phyloP scores from a whole-genome alignment of 1,140 invertebrate species.

The Onthophagus taurus region DNA sequence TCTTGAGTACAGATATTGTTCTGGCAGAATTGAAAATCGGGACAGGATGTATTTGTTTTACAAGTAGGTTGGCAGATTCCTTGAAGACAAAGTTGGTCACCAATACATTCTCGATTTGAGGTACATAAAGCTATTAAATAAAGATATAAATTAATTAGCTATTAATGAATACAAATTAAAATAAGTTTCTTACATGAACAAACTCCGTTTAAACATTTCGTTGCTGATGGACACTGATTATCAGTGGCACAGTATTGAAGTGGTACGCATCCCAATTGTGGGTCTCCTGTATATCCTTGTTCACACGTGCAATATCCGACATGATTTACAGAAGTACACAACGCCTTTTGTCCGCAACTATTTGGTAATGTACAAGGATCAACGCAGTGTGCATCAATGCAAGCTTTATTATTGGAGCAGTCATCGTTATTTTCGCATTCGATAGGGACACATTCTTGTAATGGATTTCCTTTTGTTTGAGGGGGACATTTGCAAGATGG shows the following conservation, averaged over 20 bases:
- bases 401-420: constrained; percentile 59
- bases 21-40: constrained; percentile 69
- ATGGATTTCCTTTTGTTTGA: constrained; percentile 66
- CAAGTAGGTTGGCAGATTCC: constrained; percentile 72
- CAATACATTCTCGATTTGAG: constrained; percentile 67
- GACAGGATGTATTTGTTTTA: constrained; percentile 63
- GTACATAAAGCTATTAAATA: constrained; percentile 51
- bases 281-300: constrained; percentile 75
- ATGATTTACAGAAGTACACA: constrained; percentile 60
- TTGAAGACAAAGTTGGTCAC: constrained; percentile 70
- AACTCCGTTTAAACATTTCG: constrained; percentile 70
- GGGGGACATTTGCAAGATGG: constrained; percentile 64
- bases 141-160: not conserved
- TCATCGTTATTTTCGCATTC: constrained; percentile 75
- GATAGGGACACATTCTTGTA: constrained; percentile 55
- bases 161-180: constrained; percentile 9
- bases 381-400: constrained; percentile 68
- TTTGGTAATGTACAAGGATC: constrained; percentile 71
- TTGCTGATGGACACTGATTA: constrained; percentile 67
- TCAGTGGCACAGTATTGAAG: constrained; percentile 70
- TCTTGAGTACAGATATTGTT: constrained; percentile 77
- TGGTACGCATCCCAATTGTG: constrained; percentile 68
- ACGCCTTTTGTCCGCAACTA: constrained; percentile 71
- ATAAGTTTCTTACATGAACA: constrained; percentile 52
- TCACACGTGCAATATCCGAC: constrained; percentile 71